Conservation (phyloP, 2,113 vertebrate genomes). For the Empidonax traillii region DNA sequence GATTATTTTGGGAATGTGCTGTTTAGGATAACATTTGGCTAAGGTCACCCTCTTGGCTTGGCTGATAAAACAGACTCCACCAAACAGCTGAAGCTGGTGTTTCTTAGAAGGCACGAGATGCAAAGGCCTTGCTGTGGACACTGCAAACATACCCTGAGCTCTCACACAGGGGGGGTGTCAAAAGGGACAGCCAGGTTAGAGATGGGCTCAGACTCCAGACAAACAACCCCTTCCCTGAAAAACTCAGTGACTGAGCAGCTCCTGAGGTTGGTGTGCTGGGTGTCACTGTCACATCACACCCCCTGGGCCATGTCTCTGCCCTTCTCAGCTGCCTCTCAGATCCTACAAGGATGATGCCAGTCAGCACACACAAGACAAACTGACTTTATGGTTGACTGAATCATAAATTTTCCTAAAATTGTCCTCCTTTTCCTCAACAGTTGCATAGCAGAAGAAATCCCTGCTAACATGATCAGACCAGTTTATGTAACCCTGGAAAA, state of each 20-base stretch:
- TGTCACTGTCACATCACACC: neutral
- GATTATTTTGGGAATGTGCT: neutral
- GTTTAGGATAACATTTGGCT: neutral
- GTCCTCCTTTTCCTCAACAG: neutral
- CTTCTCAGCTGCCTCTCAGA: neutral
- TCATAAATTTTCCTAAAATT: neutral
- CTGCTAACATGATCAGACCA: neutral
- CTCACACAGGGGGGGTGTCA: fast-evolving
- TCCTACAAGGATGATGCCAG: neutral
- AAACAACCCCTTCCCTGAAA: neutral
- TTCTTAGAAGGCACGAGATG: neutral
- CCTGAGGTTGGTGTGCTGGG: fast-evolving
- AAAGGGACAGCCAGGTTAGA: fast-evolving
- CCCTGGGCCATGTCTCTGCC: neutral
- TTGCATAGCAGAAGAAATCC: neutral
- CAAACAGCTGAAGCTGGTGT: neutral
- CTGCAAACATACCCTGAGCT: neutral
- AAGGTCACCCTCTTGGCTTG: neutral
- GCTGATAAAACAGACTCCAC: neutral
- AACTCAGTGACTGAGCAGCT: neutral
- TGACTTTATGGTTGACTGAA: neutral
- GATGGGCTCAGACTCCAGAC: neutral
- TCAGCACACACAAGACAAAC: neutral
- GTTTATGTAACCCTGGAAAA: neutral
- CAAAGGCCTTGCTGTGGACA: neutral